phyloP scores from a whole-genome alignment of 2,888 invertebrate species.

The Taphrorychus bicolor region DNA sequence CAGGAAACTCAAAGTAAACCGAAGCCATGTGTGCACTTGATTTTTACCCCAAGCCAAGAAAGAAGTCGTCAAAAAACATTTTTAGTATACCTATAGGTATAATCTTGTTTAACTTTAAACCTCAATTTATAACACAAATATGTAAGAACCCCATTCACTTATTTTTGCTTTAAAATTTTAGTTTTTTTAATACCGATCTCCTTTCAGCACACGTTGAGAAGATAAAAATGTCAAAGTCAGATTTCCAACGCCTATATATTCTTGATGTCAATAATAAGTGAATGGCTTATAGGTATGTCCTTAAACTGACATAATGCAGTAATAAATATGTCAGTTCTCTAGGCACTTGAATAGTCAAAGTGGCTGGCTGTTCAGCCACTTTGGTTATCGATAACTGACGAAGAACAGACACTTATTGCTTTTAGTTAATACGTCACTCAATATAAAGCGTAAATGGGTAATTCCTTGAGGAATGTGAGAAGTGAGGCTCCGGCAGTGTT shows the following conservation, averaged over 20 bases:
- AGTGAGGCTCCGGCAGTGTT: not conserved
- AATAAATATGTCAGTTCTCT: not conserved
- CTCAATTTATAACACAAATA: too few species aligned
- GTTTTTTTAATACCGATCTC: too few species aligned
- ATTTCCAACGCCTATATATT: too few species aligned
- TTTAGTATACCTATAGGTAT: constrained; percentile 28
- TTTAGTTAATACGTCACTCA: constrained; percentile 11
- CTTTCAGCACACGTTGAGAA: too few species aligned
- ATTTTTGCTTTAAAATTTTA: too few species aligned
- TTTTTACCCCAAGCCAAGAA: constrained; percentile 33
- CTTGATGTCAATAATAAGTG: too few species aligned
- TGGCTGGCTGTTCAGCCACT: constrained; percentile 19
- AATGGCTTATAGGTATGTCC: too few species aligned
- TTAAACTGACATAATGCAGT: not conserved
- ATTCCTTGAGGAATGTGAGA: not conserved
- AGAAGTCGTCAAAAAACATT: too few species aligned
- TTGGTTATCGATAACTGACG: constrained; percentile 33
- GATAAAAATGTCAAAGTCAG: too few species aligned
- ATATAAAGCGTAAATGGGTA: not conserved
- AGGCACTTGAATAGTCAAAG: constrained; percentile 6
- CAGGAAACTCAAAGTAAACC: constrained; percentile 33
- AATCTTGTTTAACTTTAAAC: too few species aligned
- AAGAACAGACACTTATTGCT: constrained; percentile 27
- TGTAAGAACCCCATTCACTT: too few species aligned
- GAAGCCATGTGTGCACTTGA: constrained; percentile 24